Base-by-base conservation (phyloP, 2,888 invertebrate species). In the Lasioglossum oenotherae region DNA sequence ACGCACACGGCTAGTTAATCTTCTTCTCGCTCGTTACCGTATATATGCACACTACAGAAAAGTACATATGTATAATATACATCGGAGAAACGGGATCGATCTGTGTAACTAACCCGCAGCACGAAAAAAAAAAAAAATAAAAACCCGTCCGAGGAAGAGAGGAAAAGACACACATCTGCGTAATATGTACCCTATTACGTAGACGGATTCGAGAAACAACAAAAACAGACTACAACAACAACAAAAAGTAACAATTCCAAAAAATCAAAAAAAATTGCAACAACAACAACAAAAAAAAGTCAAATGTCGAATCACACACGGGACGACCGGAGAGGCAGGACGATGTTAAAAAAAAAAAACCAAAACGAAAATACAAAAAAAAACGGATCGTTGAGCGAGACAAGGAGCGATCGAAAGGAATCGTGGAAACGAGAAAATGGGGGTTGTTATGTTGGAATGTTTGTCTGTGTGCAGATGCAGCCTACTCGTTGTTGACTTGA, bases 391-490 rank as follows among this genome's bases (percentile, higher is more conserved):
- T 74, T 60, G 76, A 83, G 75, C 74, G 84, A 74, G 78, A 79
- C 83, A 82, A 78, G 85, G 84, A 85, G 84, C 78, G 78, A 79
- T 75, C 78, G 78, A 78, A 84, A 75, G 78, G 83, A 83, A 79
- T 57, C 75, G 74, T 85, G 85, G 84, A 85, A 78, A 85, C 72
- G 78, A 78, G 80, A 85, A 85, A 85, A 87, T 80, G 92, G 93
- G 92, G 93, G 93, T 93, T 95, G 94, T 94, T 94, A 95, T 95
- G 95, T 95, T 95, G 95, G 95, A 94, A 95, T 95, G 95, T 95
- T 95, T 95, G 95, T 95, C 95, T 95, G 95, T 95, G 95, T 95
- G 95, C 95, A 95, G 95, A 95, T 95, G 95, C 95, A 95, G 95
- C 94, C 95, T 93, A 94, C 95, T 94, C 93, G 93, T 94, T 94